Base-by-base conservation (phyloP, 1,140 invertebrate species). In the Pentalonia nigronervosa region DNA sequence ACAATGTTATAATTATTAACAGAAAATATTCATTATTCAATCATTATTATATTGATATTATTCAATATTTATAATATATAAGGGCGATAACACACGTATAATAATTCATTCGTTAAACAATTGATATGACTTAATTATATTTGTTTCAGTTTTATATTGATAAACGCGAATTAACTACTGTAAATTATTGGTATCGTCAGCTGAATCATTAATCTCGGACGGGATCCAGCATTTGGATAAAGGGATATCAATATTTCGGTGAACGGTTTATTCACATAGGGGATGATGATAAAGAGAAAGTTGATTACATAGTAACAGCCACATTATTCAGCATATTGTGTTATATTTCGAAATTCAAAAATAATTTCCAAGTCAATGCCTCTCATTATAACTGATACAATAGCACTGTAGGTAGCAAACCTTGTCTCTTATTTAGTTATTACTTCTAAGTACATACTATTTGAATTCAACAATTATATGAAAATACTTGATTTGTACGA, bases 271-370 rank as follows among this genome's bases (percentile, higher is more conserved):
- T 17, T 67, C 30, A 67, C 30, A n/a, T 21, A 67, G 14, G 60
- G 60, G 60, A n/a, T 67, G 60, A n/a, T 67, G 11, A 3, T 30
- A 67, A 30, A 67, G 30, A 67, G 60, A 67, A 67, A 67, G 60
- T 67, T 67, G 60, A 67, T 67, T n/a, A 67, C 30, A 67, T 67
- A 3, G 60, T 17, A n/a, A 14, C 30, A n/a, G 60, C 30, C 60
- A 67, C 60, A 67, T 67, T 67, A 67, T 67, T 67, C 60, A 67
- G 60, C 60, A 67, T 67, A 67, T 67, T 67, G 30, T 67, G 60
- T n/a, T 67, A 67, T n/a, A 67, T 67, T 67, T 67, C 60, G 60
- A 67, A 67, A 67, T 67, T 67, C 60, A 67, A 67, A 60, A 67
- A 67, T 67, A 67, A 67, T 67, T 67, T 67, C 30, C 30, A 67